phyloP scores from a whole-genome alignment of 2,113 vertebrate species.

The Solea senegalensis region DNA sequence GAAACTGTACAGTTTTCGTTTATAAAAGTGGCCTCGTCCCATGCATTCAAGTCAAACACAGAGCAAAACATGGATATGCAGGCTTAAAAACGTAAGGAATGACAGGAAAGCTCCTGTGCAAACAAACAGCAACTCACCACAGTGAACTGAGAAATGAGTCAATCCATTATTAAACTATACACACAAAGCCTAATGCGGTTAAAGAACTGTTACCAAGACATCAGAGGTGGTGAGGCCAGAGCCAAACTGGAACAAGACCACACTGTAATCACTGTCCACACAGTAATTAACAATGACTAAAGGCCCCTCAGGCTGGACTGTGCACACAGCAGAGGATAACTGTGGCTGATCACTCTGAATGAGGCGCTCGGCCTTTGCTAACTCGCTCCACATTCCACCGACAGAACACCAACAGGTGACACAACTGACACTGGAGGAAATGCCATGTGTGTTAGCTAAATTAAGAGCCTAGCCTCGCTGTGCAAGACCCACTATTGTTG shows the following conservation, averaged over 20 bases:
- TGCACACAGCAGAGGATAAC: conserved; percentile 44
- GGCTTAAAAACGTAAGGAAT: no score
- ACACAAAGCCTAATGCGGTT: not conserved
- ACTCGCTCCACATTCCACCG: conserved; percentile 56
- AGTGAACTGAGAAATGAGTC: no score
- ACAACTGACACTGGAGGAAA: conserved; percentile 34
- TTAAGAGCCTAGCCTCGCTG: conserved; percentile 32
- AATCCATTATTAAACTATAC: no score
- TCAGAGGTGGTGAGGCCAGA: conserved; percentile 15
- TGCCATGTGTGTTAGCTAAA: conserved; percentile 37
- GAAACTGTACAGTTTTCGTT: no score
- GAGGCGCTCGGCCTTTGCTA: conserved; percentile 20
- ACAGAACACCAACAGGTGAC: conserved; percentile 63
- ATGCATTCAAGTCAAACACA: no score
- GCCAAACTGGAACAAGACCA: conserved; percentile 36
- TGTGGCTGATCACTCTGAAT: conserved; percentile 32
- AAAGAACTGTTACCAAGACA: conserved; percentile 15
- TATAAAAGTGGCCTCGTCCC: no score
- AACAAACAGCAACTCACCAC: no score
- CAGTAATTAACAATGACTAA: conserved; percentile 64
- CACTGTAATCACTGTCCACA: conserved; percentile 40
- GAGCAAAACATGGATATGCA: no score
- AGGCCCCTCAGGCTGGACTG: conserved; percentile 29
- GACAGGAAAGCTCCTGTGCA: no score
- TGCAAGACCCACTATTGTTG: conserved; percentile 47